Evolutionary conservation across 2,888 invertebrate species (phyloP).

Genomic region (Amblyjoppa fuscipennis): DNA sequence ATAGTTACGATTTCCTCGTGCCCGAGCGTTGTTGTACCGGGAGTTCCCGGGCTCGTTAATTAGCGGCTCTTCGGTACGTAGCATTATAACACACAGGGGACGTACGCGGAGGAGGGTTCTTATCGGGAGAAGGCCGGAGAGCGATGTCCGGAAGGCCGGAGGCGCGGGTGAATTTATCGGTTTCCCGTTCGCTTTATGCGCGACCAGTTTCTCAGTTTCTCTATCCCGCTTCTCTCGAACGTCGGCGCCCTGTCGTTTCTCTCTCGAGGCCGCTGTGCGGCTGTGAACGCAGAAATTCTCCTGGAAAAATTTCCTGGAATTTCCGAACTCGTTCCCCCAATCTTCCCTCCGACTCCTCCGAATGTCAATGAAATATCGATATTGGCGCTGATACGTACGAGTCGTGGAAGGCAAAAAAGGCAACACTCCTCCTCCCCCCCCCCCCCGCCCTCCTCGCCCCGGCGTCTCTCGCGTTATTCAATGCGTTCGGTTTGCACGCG

Average conservation of each 20-base stretch:
- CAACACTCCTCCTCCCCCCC: slow-evolving; percentile 55
- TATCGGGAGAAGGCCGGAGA: slow-evolving; percentile 58
- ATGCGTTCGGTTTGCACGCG: slow-evolving; percentile 39
- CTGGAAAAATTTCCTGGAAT: slow-evolving; percentile 17
- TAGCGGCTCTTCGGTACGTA: slow-evolving; percentile 52
- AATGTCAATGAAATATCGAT: slow-evolving; percentile 74
- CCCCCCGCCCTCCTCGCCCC: slow-evolving; percentile 62
- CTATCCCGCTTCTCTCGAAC: slow-evolving; percentile 40
- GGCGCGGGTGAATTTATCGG: slow-evolving; percentile 69
- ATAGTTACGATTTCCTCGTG: slow-evolving; percentile 69
- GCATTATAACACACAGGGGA: slow-evolving; percentile 3
- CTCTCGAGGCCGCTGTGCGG: slow-evolving; percentile 35
- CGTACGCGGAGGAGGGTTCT: slow-evolving; percentile 43
- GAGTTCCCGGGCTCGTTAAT: slow-evolving; percentile 61
- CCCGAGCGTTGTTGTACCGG: slow-evolving; percentile 61
- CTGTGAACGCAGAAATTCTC: slow-evolving; percentile 34
- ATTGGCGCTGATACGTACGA: slow-evolving; percentile 66
- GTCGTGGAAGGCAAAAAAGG: slow-evolving; percentile 49
- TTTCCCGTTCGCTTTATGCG: slow-evolving; percentile 68
- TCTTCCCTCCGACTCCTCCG: slow-evolving; percentile 32
- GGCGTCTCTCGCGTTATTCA: slow-evolving; percentile 58
- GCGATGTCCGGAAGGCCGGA: slow-evolving; percentile 64
- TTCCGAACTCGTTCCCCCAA: slow-evolving; percentile 8
- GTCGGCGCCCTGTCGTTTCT: slow-evolving; percentile 54
- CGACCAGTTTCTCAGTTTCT: slow-evolving; percentile 57